Percentiles rank a stretch among this genome's conserved stretches.
These are phyloP conservation scores for Meloidogyne floridensis DNA, from an alignment of 1,140 invertebrate genomes.

Conservation along the genomic window DNA sequence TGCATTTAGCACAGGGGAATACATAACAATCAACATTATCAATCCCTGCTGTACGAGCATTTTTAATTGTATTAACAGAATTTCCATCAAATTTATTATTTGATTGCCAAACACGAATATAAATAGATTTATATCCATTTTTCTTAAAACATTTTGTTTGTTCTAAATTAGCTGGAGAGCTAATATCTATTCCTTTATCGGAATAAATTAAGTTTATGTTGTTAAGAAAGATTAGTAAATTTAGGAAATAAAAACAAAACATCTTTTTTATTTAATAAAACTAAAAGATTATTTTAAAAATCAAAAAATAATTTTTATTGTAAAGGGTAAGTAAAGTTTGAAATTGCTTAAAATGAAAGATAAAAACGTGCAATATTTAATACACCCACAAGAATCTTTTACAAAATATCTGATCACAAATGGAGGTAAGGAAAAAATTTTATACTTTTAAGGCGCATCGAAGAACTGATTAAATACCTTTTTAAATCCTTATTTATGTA, in stretches of 20 bases:
- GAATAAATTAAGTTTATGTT: not conserved
- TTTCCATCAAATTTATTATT: slow-evolving; percentile 37
- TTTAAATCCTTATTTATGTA: too few species aligned
- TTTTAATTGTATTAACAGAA: slow-evolving; percentile 38
- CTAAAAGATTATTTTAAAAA: too few species aligned
- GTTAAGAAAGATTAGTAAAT: not conserved
- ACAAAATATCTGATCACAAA: too few species aligned
- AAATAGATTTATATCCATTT: slow-evolving; percentile 33
- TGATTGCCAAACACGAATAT: slow-evolving; percentile 37
- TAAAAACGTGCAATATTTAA: too few species aligned
- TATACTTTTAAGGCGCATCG: too few species aligned
- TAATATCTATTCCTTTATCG: slow-evolving; percentile 18
- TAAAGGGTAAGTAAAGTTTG: too few species aligned
- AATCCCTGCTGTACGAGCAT: slow-evolving; percentile 31
- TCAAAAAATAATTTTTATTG: too few species aligned
- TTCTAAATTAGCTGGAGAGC: not conserved
- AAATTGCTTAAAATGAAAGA: too few species aligned
- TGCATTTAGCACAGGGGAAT: slow-evolving; percentile 31
- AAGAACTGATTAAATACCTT: too few species aligned
- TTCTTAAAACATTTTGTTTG: slow-evolving; percentile 30
- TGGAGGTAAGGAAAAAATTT: too few species aligned
- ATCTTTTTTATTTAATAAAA: not conserved
- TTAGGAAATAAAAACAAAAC: not conserved
- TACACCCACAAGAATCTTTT: too few species aligned
- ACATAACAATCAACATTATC: slow-evolving; percentile 39